Evolutionary conservation across 1,140 invertebrate genomes (phyloP).

Genomic region (Neelides sp.): DNA sequence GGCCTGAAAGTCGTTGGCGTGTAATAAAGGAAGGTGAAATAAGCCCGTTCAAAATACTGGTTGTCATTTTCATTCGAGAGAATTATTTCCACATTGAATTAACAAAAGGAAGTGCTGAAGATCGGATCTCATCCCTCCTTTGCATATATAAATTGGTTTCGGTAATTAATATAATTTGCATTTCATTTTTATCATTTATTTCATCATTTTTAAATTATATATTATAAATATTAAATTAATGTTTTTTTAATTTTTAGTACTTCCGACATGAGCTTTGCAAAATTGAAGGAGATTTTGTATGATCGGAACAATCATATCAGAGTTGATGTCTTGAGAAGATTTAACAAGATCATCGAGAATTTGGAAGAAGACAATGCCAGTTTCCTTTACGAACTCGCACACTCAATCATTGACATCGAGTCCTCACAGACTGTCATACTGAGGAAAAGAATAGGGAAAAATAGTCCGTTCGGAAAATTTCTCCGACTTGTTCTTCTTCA

Average conservation of each 20-base stretch:
- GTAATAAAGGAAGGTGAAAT: slow-evolving; percentile 22
- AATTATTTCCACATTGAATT: slow-evolving; percentile 16
- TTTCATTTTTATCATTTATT: background rate
- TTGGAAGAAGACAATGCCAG: slow-evolving; percentile 21
- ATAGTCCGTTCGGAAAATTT: slow-evolving; percentile 23
- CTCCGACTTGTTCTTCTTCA: slow-evolving; percentile 18
- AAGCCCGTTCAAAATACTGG: slow-evolving; percentile 19
- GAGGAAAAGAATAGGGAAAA: slow-evolving; percentile 21
- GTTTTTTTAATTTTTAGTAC: slow-evolving; percentile 16
- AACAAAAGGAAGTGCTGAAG: slow-evolving; percentile 7
- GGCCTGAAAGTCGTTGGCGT: slow-evolving; percentile 14
- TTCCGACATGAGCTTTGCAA: slow-evolving; percentile 12
- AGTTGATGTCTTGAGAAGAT: slow-evolving; percentile 17
- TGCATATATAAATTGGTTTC: slow-evolving; percentile 17
- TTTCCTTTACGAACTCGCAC: slow-evolving; percentile 25
- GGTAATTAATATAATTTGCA: slow-evolving; percentile 7
- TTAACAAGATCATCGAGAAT: slow-evolving; percentile 18
- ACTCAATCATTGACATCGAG: slow-evolving; percentile 23
- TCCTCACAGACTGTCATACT: slow-evolving; percentile 17
- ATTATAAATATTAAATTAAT: background rate
- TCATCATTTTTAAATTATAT: background rate
- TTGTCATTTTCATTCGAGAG: slow-evolving; percentile 23
- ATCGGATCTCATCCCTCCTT: slow-evolving; percentile 10
- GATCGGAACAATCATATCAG: slow-evolving; percentile 14
- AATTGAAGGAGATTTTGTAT: slow-evolving; percentile 15